Evolutionary conservation across 2,797 vertebrate species (phyloP).

Genomic region (Manis pentadactyla): DNA sequence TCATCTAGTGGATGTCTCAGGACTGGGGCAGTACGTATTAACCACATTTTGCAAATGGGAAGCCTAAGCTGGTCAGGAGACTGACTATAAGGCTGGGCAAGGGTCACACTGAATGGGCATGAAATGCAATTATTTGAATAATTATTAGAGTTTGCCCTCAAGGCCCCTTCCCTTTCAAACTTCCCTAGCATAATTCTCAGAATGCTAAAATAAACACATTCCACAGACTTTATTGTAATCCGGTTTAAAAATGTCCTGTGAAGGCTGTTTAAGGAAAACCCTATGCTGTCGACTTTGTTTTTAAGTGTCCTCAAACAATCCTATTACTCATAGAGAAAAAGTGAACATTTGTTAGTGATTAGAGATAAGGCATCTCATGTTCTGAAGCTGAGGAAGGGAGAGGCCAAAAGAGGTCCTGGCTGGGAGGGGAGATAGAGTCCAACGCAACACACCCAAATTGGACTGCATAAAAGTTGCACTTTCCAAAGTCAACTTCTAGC

Average conservation of each 20-base stretch:
- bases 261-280: conserved; percentile 49
- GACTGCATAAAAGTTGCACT: conserved; percentile 49
- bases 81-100: conserved; percentile 5
- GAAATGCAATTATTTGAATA: conserved; percentile 8
- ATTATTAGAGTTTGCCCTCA: conserved; percentile 15
- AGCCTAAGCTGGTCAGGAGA: not conserved
- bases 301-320: conserved; percentile 63
- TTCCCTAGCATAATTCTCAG: conserved; percentile 64
- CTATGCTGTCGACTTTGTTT: conserved; percentile 63
- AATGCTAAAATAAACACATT: conserved; percentile 79
- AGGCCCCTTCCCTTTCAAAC: conserved; percentile 68
- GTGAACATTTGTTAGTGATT: conserved; percentile 81
- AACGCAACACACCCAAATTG: conserved; percentile 68
- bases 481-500: conserved; percentile 60
- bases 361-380: conserved; percentile 74
- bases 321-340: conserved; percentile 63
- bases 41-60: not conserved
- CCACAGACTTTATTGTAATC: conserved; percentile 40
- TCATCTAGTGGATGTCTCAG: conserved; percentile 15
- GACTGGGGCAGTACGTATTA: not conserved
- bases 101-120: not conserved
- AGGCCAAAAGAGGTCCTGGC: conserved; percentile 57
- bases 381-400: conserved; percentile 60
- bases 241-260: conserved; percentile 41
- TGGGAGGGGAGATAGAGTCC: conserved; percentile 59